Percentiles rank a stretch among this genome's conserved stretches.
These are phyloP conservation scores for Anarrhichthys ocellatus DNA, from an alignment of 2,113 vertebrate genomes.

Conservation along the genomic window DNA sequence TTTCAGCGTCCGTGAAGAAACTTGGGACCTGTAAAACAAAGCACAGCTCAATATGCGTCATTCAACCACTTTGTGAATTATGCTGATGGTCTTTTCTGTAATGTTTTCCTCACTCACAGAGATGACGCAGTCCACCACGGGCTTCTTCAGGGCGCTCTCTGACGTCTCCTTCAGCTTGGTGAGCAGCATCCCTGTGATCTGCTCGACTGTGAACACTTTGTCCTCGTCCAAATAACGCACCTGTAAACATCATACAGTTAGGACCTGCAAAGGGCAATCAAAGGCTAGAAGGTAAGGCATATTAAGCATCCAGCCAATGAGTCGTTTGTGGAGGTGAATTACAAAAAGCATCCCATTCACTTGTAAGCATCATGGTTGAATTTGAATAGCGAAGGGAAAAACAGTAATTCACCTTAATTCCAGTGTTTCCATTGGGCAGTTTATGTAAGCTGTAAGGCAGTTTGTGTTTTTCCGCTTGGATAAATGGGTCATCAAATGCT, in stretches of 20 bases:
- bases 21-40: conserved; percentile 87
- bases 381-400: conserved; percentile 21
- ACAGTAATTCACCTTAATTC: conserved; percentile 87
- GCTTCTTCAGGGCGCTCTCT: conserved; percentile 94
- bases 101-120: conserved; percentile 85
- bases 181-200: conserved; percentile 93
- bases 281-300: background rate
- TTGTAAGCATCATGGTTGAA: background rate
- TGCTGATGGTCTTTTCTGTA: background rate
- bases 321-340: background rate
- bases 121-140: conserved; percentile 95
- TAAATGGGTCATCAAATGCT: conserved; percentile 91
- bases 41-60: conserved; percentile 10
- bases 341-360: background rate
- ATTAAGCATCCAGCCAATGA: background rate
- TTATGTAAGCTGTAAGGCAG: conserved; percentile 94
- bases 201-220: conserved; percentile 93
- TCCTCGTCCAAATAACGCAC: conserved; percentile 95
- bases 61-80: background rate
- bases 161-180: conserved; percentile 96
- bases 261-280: background rate
- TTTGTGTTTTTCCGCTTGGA: conserved; percentile 89
- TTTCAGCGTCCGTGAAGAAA: conserved; percentile 94
- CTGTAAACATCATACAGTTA: conserved; percentile 73
- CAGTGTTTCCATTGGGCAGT: conserved; percentile 90